Base-by-base conservation (phyloP, 2,888 invertebrate genomes). In the Seira ritae region DNA sequence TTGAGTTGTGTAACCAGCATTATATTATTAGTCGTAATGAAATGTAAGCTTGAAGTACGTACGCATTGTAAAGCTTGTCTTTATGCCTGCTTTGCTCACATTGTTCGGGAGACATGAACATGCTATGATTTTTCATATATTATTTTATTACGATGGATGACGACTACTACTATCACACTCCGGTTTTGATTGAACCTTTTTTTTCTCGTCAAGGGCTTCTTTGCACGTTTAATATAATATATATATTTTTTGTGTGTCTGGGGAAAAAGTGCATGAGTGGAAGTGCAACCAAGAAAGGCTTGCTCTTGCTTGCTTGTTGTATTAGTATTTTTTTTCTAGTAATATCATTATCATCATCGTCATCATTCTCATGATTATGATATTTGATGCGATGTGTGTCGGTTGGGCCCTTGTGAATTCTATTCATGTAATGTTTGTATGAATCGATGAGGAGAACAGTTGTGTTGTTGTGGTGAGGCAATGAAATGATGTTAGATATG, bases 381-480 rank as follows among this genome's bases (percentile, higher is more conserved):
- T 82, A 83, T 83, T 83, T 78, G 83, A 83, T 83, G 78, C 78
- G 83, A 83, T 74, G 74, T 73, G 46, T 42, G 79, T 83, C 65
- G 70, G 79, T 82, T 83, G 86, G 82, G 86, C 87, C 87, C 87
- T 86, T 86, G 85, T 87, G 86, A 78, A 86, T 87, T 86, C 78
- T 82, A 71, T 31, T 31, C 31, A 62, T 31, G 8, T n/a, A n/a
- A n/a, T n/a, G n/a, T n/a, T 76, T 76, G 81, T 79, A 76, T 76
- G 85, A 78, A 84, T 66, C 79, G 74, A 84, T 75, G 84, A 75
- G 86, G 78, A 82, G 85, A 85, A n/a, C n/a, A n/a, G n/a, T n/a
- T n/a, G n/a, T n/a, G n/a, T n/a, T n/a, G 84, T 88, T 88, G 88
- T 85, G 88, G 88, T 87, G 77, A 83, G 55, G 65, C 17, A 84